Base-by-base conservation (phyloP, 2,888 invertebrate genomes). In the Xestia rhomboidea region DNA sequence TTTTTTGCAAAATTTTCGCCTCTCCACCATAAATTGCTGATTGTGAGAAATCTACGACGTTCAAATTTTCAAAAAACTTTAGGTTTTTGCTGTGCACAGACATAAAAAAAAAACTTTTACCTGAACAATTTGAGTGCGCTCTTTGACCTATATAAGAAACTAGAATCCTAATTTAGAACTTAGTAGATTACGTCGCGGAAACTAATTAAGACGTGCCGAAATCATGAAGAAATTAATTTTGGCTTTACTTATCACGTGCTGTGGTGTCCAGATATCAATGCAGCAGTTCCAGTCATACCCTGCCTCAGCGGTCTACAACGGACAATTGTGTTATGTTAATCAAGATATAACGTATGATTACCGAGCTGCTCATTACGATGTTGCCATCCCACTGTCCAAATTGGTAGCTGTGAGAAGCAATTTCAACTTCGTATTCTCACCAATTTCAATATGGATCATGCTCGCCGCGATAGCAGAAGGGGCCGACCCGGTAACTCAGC, bases 381-480 rank as follows among this genome's bases (percentile, higher is more conserved):
- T 83, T n/a, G 0, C n/a, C 38, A 21, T 77, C 8, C 6, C 62
- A 11, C 1, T 78, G 27, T 70, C 24, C 62, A 76, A 73, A 68
- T 13, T 44, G 6, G 5, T 79, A 6, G 70, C 68, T 18, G 8
- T 27, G 18, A 64, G 76, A 27, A 57, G 76, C 27, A 67, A 81
- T 13, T 68, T 69, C 2, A 83, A 88, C 63, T 87, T 82, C 13
- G 77, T 85, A 5, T 76, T 10, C 41, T 80, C 87, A 2, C 67
- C 80, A 27, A 27, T 34, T 34, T 84, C 88, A 0, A 66, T 78
- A 54, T 89, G 88, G 88, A 69, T 76, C 44, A 77, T 76, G 10
- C 63, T 88, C 30, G 81, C 88, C 0, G 87, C 87, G 0, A 68
- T 88, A 11, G 86, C 89, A 41, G 89, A 89, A 74, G 86, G 88